Conservation (phyloP, 92 coral and sea anemone genomes). For the Epizoanthus fatuus region DNA sequence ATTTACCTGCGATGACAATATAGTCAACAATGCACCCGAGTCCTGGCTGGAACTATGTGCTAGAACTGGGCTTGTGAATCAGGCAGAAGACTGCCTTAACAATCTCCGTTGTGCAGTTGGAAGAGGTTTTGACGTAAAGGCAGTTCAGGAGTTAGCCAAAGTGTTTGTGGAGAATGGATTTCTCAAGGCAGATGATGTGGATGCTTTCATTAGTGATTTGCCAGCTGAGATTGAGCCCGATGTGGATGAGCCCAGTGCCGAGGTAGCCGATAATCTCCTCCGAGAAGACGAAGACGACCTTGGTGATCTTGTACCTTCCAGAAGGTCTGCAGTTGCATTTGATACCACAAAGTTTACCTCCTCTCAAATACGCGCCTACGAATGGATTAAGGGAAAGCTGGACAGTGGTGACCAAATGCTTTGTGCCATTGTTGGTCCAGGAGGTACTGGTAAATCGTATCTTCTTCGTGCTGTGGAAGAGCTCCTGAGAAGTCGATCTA, state of each 20-base stretch:
- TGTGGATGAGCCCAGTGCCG: too few relatives aligned
- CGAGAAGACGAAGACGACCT: too few relatives aligned
- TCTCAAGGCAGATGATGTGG: too few relatives aligned
- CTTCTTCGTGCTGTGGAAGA: conserved; percentile 9
- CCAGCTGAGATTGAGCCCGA: too few relatives aligned
- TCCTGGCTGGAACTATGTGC: not conserved
- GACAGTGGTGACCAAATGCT: conserved; percentile 12
- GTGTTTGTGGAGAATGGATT: not conserved
- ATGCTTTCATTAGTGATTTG: too few relatives aligned
- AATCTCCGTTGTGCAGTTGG: not conserved
- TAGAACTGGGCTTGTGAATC: conserved; percentile 12
- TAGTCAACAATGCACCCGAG: not conserved
- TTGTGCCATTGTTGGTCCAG: conserved; percentile 14
- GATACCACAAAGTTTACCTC: too few relatives aligned
- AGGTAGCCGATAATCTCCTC: too few relatives aligned
- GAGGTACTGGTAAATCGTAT: conserved; percentile 19
- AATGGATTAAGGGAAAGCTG: not conserved
- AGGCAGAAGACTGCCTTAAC: conserved; percentile 9
- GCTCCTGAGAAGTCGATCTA: not conserved
- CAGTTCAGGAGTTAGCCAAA: not conserved
- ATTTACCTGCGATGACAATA: not conserved
- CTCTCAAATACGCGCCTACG: not conserved
- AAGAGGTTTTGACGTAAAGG: conserved; percentile 2
- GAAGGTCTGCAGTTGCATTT: too few relatives aligned
- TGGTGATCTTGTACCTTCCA: too few relatives aligned